phyloP scores from a whole-genome alignment of 2,113 vertebrate species.

The Clupea harengus region DNA sequence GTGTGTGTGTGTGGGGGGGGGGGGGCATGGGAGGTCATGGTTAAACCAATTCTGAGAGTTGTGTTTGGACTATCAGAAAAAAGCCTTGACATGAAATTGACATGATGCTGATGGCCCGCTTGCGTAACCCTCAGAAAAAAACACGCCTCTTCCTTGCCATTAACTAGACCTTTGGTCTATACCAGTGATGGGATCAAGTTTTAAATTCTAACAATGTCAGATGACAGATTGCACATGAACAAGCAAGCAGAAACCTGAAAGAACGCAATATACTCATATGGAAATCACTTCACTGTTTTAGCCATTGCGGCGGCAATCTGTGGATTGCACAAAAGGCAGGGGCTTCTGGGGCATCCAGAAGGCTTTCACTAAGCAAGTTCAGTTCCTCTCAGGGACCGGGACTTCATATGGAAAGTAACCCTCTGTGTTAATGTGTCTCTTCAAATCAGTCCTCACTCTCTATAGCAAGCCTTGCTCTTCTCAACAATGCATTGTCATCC shows the following conservation, averaged over 20 bases:
- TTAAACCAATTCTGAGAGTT: conserved; percentile 19
- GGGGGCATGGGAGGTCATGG: neutral
- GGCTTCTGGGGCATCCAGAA: neutral
- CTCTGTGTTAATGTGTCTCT: neutral
- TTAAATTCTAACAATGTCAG: neutral
- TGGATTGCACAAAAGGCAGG: neutral
- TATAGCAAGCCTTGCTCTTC: neutral
- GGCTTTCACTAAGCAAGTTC: neutral
- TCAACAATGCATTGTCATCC: neutral
- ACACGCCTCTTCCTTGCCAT: neutral
- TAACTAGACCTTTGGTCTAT: neutral
- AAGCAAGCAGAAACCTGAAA: neutral
- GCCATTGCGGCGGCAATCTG: no score
- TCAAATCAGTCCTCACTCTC: neutral
- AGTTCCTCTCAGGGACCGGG: no score
- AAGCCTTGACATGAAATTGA: neutral
- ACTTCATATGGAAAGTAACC: neutral
- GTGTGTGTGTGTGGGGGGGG: neutral
- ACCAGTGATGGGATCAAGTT: neutral
- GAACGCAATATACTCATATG: neutral
- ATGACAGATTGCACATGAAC: neutral
- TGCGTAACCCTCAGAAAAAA: neutral
- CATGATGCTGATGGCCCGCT: neutral
- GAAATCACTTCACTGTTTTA: no score
- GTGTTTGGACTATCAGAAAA: conserved; percentile 1